Base-by-base conservation (phyloP, 1,140 invertebrate genomes). In the Whitmania pigra region DNA sequence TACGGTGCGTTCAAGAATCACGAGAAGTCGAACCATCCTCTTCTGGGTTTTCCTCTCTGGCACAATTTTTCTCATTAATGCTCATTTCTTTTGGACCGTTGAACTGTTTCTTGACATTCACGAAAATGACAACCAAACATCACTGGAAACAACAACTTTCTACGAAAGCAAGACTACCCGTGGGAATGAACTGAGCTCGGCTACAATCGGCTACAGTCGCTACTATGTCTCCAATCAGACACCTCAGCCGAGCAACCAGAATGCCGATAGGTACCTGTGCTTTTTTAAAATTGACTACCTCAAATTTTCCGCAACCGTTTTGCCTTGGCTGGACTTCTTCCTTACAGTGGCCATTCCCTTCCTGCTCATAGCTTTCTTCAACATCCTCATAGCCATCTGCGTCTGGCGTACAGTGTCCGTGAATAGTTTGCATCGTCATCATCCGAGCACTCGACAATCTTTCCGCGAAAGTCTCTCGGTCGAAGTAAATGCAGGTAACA, bases 61-160 rank as follows among this genome's bases (percentile, higher is more conserved):
- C 17, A 36, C 40, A 2, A 27, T 72, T 7, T 25, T 43, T 20
- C 29, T 49, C 40, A 73, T 78, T 22, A 79, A 80, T 70, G 55
- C 75, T 55, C 79, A 80, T 71, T 76, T 78, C 22, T 73, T 78
- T n/a, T 77, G 76, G 76, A 78, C 76, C 0, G 73, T 77, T 0
- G 73, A 49, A 49, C 43, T 49, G 43, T 49, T 49, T 55, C 11
- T 25, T 77, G 3, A 72, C 74, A 4, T 43, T 69, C 11, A 20
- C 69, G 4, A 67, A 71, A 0, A 73, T 66, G 69, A 73, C 72
- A 74, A 53, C 71, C 67, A 36, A 72, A 49, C 73, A 73, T 53
- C 72, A 71, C 54, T 53, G 67, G 22, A 53, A 36, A 40, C 63
- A 20, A 40, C 18, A 67, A 1, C 25, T 66, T 9, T 57, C 67